phyloP scores from a whole-genome alignment of 2,797 vertebrate genomes.

The Crenichthys baileyi region DNA sequence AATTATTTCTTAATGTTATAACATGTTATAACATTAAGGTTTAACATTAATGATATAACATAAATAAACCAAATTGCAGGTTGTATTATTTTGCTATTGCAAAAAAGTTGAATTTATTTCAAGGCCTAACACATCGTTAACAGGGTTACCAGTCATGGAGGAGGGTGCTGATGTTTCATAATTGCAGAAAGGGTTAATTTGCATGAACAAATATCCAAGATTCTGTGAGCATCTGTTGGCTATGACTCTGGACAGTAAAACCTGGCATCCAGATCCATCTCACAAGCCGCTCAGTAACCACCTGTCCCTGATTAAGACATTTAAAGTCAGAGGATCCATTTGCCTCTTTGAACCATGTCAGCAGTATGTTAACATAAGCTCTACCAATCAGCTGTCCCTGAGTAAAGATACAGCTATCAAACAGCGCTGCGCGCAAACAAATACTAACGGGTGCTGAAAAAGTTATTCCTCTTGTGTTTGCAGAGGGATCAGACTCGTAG shows the following conservation, averaged over 20 bases:
- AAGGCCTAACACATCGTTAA: background rate
- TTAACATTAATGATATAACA: too few relatives aligned
- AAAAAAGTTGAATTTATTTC: background rate
- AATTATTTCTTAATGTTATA: background rate
- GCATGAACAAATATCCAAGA: background rate
- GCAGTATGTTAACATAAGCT: conserved; percentile 39
- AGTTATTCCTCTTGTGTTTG: conserved; percentile 57
- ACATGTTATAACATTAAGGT: too few relatives aligned
- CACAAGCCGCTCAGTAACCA: conserved; percentile 12
- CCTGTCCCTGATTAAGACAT: conserved; percentile 47
- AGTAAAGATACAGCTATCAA: conserved; percentile 58
- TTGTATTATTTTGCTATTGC: background rate
- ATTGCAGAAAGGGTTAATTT: background rate
- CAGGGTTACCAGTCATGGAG: background rate
- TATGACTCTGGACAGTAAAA: conserved; percentile 7
- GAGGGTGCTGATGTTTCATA: background rate
- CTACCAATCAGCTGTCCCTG: conserved; percentile 55
- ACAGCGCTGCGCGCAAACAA: conserved; percentile 27
- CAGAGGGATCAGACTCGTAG: conserved; percentile 47
- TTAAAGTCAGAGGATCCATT: conserved; percentile 36
- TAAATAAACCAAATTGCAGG: too few relatives aligned
- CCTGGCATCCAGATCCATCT: conserved; percentile 11
- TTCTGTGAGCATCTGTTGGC: background rate
- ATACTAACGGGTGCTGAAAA: conserved; percentile 17
- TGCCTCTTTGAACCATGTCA: conserved; percentile 42